Conservation (phyloP, 2,797 vertebrate genomes). For the Girardinus metallicus region DNA sequence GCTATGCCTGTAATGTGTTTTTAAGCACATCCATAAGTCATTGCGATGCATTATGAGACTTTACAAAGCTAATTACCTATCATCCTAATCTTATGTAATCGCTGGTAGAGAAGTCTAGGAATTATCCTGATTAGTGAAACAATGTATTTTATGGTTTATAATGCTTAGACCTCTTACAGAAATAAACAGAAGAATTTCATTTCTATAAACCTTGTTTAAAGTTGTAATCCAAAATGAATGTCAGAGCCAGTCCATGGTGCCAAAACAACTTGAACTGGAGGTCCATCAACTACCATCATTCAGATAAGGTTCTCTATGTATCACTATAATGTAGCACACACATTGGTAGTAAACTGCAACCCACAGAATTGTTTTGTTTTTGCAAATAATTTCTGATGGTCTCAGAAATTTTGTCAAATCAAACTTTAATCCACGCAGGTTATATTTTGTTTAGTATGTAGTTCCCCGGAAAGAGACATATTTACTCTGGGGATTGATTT, state of each 20-base stretch:
- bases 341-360: neutral
- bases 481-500: neutral
- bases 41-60: neutral
- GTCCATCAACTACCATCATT: neutral
- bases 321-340: neutral
- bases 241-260: neutral
- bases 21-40: slow-evolving; percentile 2
- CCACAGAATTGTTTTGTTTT: neutral
- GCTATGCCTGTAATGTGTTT: neutral
- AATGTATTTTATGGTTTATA: neutral
- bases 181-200: neutral
- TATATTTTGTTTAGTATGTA: neutral
- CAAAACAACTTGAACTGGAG: neutral
- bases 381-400: neutral
- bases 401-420: neutral
- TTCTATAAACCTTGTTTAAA: neutral
- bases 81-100: neutral
- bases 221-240: neutral
- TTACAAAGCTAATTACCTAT: neutral
- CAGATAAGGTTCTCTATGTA: neutral
- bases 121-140: neutral
- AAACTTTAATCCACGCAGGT: neutral
- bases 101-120: no score
- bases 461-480: neutral
- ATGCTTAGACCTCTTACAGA: neutral